Evolutionary conservation across 2,797 vertebrate species (phyloP).

Genomic region (Onychomys leucogaster): DNA sequence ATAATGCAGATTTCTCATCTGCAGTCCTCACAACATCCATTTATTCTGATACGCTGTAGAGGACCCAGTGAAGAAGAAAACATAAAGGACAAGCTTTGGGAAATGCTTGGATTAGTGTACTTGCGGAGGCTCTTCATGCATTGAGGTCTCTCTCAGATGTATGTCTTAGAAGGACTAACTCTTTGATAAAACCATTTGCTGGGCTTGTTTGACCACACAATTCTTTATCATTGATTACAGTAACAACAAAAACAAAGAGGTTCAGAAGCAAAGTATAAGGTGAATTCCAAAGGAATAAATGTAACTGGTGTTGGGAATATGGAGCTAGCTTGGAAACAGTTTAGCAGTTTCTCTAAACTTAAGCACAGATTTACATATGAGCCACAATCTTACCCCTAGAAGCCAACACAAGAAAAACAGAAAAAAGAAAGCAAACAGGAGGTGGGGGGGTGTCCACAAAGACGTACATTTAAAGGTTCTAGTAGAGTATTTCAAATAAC

Average conservation of each 20-base stretch:
- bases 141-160: neutral
- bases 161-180: neutral
- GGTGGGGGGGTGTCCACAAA: neutral
- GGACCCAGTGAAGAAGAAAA: neutral
- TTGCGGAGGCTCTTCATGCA: neutral
- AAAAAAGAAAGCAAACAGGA: neutral
- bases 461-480: neutral
- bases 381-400: neutral
- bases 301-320: neutral
- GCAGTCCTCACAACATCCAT: neutral
- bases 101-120: conserved; percentile 9
- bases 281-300: conserved; percentile 3
- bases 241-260: neutral
- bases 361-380: neutral
- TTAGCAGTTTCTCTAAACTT: neutral
- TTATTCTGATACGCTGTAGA: neutral
- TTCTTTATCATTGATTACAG: neutral
- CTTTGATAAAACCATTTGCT: neutral
- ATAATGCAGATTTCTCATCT: neutral
- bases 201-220: neutral
- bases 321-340: neutral
- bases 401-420: neutral
- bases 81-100: neutral
- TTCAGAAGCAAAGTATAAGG: neutral
- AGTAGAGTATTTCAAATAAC: neutral